Evolutionary conservation across 1,140 invertebrate species (phyloP).

Genomic region (Drosophila dunni): DNA sequence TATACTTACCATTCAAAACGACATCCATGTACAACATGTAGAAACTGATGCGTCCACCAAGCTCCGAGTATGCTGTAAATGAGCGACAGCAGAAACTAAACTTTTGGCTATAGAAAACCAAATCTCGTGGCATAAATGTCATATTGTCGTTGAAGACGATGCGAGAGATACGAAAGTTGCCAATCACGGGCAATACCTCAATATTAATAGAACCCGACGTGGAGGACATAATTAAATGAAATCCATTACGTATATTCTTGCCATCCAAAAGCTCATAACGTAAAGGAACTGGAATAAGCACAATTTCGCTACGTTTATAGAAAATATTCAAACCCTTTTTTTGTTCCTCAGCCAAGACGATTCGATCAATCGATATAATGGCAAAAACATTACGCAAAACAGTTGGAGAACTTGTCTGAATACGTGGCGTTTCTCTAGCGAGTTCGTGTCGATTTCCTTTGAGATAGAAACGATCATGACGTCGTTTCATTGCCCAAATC

Average conservation of each 20-base stretch:
- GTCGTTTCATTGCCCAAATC: not conserved
- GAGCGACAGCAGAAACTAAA: conserved; percentile 48
- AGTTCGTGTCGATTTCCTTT: not conserved
- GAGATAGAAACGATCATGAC: not conserved
- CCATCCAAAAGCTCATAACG: not conserved
- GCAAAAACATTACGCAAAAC: conserved; percentile 10
- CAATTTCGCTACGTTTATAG: conserved; percentile 11
- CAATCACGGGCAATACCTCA: not conserved
- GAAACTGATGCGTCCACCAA: not conserved
- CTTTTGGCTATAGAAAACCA: conserved; percentile 11
- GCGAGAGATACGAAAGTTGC: conserved; percentile 40
- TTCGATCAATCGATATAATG: conserved; percentile 8
- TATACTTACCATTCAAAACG: conserved; percentile 18
- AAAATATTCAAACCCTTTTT: fast-evolving
- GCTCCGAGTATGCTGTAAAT: conserved; percentile 9
- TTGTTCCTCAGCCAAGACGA: conserved; percentile 25
- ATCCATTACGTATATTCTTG: not conserved
- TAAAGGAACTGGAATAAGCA: not conserved
- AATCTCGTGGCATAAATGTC: conserved; percentile 7
- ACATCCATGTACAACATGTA: conserved; percentile 50
- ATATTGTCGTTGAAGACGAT: not conserved
- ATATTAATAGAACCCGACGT: not conserved
- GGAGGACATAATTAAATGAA: conserved; percentile 14
- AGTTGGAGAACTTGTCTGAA: not conserved
- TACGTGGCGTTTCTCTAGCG: not conserved